Evolutionary conservation across 2,888 invertebrate genomes (phyloP).

Genomic region (Mantis religiosa): DNA sequence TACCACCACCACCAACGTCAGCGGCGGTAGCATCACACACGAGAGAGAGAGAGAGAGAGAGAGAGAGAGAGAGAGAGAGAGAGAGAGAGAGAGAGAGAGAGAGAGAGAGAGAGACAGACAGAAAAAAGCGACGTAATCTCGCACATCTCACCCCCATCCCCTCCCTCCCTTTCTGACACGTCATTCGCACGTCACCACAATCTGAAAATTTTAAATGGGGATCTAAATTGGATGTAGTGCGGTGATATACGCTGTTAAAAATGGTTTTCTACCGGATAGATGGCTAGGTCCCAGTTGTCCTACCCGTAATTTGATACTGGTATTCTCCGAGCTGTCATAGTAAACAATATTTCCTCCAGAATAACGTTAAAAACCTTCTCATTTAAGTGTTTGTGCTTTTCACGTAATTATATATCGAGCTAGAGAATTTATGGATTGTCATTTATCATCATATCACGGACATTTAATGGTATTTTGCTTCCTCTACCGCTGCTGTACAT

Average conservation of each 20-base stretch:
- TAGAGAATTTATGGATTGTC: too few species aligned
- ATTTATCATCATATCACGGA: too few species aligned
- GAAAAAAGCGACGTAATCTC: conserved; percentile 35
- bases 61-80: not conserved
- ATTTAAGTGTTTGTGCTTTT: too few species aligned
- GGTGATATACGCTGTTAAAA: conserved; percentile 8
- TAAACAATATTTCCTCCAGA: not conserved
- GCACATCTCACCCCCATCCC: conserved; percentile 44
- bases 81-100: not conserved
- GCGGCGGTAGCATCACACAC: not conserved
- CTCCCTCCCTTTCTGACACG: conserved; percentile 34
- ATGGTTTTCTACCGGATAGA: not conserved
- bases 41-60: not conserved
- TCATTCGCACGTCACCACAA: conserved; percentile 31
- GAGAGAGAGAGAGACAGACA: not conserved
- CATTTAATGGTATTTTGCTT: too few species aligned
- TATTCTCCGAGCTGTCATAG: not conserved
- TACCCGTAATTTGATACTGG: not conserved
- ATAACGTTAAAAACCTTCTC: not conserved
- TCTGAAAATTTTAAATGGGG: conserved; percentile 16
- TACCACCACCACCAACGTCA: not conserved
- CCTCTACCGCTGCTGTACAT: too few species aligned
- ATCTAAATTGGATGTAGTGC: conserved; percentile 15
- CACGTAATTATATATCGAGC: too few species aligned
- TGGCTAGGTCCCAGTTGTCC: not conserved